Conservation (phyloP, 2,888 invertebrate species). For the Alloscopus bannaensis region DNA sequence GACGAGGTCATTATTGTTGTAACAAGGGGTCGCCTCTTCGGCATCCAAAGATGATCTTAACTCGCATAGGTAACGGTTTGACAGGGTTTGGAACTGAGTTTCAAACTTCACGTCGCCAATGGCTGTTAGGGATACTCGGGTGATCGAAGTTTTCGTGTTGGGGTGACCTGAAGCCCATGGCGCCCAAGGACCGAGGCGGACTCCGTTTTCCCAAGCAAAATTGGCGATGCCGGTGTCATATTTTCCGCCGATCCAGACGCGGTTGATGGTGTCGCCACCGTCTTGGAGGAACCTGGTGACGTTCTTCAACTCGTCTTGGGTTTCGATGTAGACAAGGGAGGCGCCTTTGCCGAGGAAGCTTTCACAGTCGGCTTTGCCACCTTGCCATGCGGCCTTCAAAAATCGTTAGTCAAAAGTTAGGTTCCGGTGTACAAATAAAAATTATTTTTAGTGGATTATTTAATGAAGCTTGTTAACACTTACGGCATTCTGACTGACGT, state of each 20-base stretch:
- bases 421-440: too few relatives aligned
- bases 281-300: not conserved
- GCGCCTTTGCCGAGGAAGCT: conserved; percentile 1
- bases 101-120: not conserved
- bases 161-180: conserved; percentile 28
- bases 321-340: conserved; percentile 28
- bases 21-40: conserved; percentile 28
- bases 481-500: too few relatives aligned
- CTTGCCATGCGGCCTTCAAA: not conserved
- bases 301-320: conserved; percentile 22
- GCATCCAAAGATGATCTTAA: not conserved
- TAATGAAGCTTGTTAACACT: too few relatives aligned
- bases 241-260: conserved; percentile 21
- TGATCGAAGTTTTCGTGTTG: not conserved
- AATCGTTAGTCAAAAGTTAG: too few relatives aligned
- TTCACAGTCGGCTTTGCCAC: not conserved
- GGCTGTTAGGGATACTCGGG: not conserved
- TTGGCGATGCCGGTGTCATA: not conserved
- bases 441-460: too few relatives aligned
- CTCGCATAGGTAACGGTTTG: conserved; percentile 12
- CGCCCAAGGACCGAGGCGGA: conserved; percentile 13
- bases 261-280: conserved; percentile 2
- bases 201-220: conserved; percentile 18
- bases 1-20: conserved; percentile 47
- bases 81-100: conserved; percentile 12